These are phyloP conservation scores for Salticus scenicus DNA, from an alignment of 2,888 invertebrate species.

Conservation along the genomic window DNA sequence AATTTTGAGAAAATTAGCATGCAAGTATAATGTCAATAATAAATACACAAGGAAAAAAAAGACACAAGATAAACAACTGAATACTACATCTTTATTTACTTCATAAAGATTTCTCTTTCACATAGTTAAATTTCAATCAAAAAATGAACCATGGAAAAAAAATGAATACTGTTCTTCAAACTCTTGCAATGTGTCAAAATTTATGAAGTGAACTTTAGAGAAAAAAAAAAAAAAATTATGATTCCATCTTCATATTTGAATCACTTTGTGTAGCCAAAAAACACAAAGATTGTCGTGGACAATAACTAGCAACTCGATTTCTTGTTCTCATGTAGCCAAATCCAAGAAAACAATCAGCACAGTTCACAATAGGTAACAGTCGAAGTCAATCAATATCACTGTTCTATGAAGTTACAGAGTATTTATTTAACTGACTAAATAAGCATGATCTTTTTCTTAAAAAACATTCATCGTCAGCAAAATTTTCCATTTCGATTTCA, in stretches of 20 bases:
- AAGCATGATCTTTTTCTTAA: neutral
- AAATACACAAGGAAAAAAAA: neutral
- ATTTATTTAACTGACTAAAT: neutral
- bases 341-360: constrained; percentile 39
- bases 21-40: too few relatives aligned
- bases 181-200: neutral
- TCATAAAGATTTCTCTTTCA: constrained; percentile 55
- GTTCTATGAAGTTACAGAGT: neutral
- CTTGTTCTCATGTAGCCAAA: constrained; percentile 33
- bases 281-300: constrained; percentile 67
- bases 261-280: constrained; percentile 56
- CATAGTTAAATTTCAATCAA: constrained; percentile 40
- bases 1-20: too few relatives aligned
- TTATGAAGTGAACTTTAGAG: constrained; percentile 1
- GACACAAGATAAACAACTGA: constrained; percentile 27
- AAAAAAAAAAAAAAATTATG: too few relatives aligned
- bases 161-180: neutral
- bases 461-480: neutral
- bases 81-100: constrained; percentile 55
- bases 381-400: constrained; percentile 12
- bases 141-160: constrained; percentile 32
- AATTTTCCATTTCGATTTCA: neutral
- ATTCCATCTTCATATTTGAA: constrained; percentile 28
- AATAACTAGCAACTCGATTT: constrained; percentile 47
- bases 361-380: constrained; percentile 43